Evolutionary conservation across 2,113 vertebrate species (phyloP).

Genomic region (Rhinolophus ferrumequinum): DNA sequence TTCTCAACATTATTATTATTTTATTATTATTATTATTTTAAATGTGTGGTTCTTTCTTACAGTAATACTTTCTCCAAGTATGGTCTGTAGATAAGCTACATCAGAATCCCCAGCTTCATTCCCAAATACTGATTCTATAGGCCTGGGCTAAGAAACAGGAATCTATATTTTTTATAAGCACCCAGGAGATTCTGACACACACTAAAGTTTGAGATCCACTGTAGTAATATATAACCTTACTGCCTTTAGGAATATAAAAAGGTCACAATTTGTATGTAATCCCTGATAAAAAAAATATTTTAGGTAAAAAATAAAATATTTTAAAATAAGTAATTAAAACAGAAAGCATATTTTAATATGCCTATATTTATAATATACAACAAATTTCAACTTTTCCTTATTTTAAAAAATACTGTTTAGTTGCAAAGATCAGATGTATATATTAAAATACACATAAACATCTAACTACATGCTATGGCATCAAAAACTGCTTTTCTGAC

Average conservation of each 20-base stretch:
- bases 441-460: not conserved
- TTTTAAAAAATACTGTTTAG: not conserved
- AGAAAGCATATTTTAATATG: not conserved
- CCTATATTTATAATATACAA: not conserved
- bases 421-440: not conserved
- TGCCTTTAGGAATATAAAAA: not conserved
- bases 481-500: conserved; percentile 42
- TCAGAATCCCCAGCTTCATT: not conserved
- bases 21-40: not conserved
- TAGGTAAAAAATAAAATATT: not conserved
- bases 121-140: not conserved
- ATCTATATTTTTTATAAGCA: not conserved
- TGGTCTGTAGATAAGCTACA: not conserved
- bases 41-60: not conserved
- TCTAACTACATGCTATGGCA: not conserved
- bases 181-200: not conserved
- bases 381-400: not conserved
- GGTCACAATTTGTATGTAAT: not conserved
- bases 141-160: not conserved
- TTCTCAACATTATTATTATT: not conserved
- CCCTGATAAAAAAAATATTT: not conserved
- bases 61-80: not conserved
- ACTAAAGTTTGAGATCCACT: not conserved
- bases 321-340: conserved; percentile 6
- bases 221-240: not conserved